These are phyloP conservation scores for Cynodonichthys magdalenae DNA, from an alignment of 2,797 vertebrate species.

Conservation along the genomic window DNA sequence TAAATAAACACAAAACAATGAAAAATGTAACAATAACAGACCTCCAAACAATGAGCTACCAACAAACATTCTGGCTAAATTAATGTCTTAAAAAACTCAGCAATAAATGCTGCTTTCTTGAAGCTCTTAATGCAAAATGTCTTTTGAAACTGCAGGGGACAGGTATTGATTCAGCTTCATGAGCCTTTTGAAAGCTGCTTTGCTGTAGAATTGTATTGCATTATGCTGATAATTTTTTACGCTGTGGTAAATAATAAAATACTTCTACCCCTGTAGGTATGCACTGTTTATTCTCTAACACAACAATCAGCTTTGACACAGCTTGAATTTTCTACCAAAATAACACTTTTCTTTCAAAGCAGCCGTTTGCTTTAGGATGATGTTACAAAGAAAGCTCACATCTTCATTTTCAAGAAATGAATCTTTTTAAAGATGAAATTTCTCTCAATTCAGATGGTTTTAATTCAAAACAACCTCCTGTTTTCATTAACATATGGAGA, in stretches of 20 bases:
- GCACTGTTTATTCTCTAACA: constrained; percentile 3
- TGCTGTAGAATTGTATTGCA: not conserved
- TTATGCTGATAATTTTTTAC: not conserved
- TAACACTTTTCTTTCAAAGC: not conserved
- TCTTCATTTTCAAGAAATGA: no score
- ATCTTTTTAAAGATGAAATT: no score
- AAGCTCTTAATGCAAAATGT: not conserved
- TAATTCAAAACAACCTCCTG: not conserved
- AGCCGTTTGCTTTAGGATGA: no score
- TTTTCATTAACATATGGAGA: not conserved
- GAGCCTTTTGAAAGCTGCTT: not conserved
- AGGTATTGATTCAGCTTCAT: not conserved
- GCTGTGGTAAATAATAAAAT: constrained; percentile 7
- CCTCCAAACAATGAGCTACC: not conserved
- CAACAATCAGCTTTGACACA: not conserved
- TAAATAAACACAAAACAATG: not conserved
- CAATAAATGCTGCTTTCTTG: not conserved
- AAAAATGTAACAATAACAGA: not conserved
- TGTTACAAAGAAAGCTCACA: no score
- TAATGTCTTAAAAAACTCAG: not conserved
- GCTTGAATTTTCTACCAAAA: constrained; percentile 3
- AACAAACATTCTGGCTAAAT: not conserved
- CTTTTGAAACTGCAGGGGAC: not conserved
- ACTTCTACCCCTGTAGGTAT: not conserved
- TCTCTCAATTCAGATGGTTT: no score